Conservation (phyloP, 2,113 vertebrate genomes). For the Circaetus gallicus region DNA sequence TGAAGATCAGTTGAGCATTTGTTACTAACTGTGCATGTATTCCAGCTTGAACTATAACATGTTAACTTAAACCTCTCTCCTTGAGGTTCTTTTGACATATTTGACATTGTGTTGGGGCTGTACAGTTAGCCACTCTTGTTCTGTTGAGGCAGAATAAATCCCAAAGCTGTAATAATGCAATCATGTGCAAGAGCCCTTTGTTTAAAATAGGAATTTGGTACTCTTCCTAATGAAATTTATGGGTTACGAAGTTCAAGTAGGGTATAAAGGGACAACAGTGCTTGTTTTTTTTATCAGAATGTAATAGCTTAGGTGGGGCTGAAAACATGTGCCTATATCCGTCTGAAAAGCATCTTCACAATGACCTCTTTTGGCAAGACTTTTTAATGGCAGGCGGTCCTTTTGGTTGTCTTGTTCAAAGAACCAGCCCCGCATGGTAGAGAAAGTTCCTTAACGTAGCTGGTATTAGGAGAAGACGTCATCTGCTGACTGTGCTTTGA, state of each 20-base stretch:
- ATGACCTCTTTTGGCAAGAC: not conserved
- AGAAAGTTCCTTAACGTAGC: not conserved
- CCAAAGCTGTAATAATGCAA: not conserved
- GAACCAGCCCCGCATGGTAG: not conserved
- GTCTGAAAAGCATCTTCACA: not conserved
- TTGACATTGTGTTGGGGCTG: not conserved
- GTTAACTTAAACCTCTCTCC: not conserved
- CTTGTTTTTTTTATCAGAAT: too few relatives aligned
- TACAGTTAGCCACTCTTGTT: not conserved
- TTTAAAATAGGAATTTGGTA: not conserved
- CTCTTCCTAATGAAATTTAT: not conserved
- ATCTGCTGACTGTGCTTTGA: not conserved
- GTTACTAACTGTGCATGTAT: not conserved
- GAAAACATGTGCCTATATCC: not conserved
- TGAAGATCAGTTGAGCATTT: not conserved
- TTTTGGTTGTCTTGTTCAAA: not conserved
- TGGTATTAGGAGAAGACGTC: not conserved
- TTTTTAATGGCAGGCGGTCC: not conserved
- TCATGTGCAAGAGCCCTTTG: not conserved
- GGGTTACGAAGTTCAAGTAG: not conserved
- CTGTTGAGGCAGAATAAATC: not conserved
- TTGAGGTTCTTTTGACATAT: not conserved
- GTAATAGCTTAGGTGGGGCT: rapidly evolving
- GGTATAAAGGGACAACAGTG: too few relatives aligned
- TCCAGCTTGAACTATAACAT: not conserved